Base-by-base conservation (phyloP, 2,888 invertebrate genomes). In the Tenodera sinensis region DNA sequence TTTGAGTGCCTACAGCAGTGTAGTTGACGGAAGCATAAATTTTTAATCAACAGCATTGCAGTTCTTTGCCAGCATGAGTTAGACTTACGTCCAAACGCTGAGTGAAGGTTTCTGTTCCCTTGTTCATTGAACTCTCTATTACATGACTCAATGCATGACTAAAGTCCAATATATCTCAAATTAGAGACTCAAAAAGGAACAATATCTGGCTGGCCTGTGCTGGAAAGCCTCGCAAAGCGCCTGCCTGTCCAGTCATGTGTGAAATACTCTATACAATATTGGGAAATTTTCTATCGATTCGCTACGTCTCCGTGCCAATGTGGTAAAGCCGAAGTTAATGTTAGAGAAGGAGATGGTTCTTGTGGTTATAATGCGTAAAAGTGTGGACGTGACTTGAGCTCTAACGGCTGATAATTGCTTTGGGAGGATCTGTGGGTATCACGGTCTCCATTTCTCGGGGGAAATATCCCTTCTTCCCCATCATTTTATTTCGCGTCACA, bases 391-490 rank as follows among this genome's bases (percentile, higher is more conserved):
- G 54, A 71, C 54, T 71, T 71, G 54, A 71, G 54, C 28, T 28
- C 86, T 86, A 81, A 86, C 28, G 81, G 54, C 71, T 86, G 86
- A 86, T 86, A 86, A 86, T 86, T 86, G 86, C 54, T 86, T 81
- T 71, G 86, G 30, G 86, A 86, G 81, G 28, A 71, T 71, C 54
- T 25, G 20, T 71, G 54, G 25, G 54, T 71, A 71, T 71, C 54
- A 71, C 54, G 25, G 54, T 25, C 54, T 71, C 54, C 54, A 71
- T 71, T 71, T 71, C 54, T 25, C 54, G 15, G 54, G 54, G 54
- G 54, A 71, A 71, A 71, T 71, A 71, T 71, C 54, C 54, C 54
- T 15, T 71, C 54, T 71, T 71, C 54, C 54, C 54, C 54, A 71
- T 54, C 54, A 54, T 71, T 71, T 71, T 71, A 71, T 71, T 71